Evolutionary conservation across 2,113 vertebrate species (phyloP).

Genomic region (Paracanthobrama guichenoti): DNA sequence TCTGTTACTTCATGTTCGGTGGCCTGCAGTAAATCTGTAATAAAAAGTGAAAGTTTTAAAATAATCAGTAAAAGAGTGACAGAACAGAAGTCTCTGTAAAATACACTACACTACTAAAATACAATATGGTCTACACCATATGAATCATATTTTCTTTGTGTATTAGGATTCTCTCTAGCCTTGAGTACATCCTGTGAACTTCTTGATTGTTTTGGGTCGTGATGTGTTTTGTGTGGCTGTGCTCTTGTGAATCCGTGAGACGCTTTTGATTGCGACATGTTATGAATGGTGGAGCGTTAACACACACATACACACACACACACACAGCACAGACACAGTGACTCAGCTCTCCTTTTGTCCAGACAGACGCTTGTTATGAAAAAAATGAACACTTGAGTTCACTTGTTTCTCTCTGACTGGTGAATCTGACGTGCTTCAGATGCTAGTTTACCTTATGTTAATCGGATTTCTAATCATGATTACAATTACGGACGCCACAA

Average conservation of each 20-base stretch:
- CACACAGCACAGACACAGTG: not conserved
- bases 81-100: not conserved
- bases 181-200: not conserved
- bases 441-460: not conserved
- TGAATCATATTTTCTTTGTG: not conserved
- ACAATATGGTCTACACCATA: not conserved
- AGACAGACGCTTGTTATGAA: not conserved
- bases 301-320: not conserved
- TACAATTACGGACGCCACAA: no score
- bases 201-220: not conserved
- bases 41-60: not conserved
- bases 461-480: no score
- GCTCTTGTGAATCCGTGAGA: not conserved
- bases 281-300: not conserved
- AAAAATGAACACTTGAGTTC: not conserved
- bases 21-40: not conserved
- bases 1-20: constrained; percentile 7
- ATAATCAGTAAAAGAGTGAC: not conserved
- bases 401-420: not conserved
- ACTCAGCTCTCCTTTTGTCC: not conserved
- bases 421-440: not conserved
- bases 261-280: constrained; percentile 13
- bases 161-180: not conserved
- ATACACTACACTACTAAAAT: no score
- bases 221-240: not conserved